Conservation (phyloP, 2,888 invertebrate genomes). For the Polydrusus pterygomalis region DNA sequence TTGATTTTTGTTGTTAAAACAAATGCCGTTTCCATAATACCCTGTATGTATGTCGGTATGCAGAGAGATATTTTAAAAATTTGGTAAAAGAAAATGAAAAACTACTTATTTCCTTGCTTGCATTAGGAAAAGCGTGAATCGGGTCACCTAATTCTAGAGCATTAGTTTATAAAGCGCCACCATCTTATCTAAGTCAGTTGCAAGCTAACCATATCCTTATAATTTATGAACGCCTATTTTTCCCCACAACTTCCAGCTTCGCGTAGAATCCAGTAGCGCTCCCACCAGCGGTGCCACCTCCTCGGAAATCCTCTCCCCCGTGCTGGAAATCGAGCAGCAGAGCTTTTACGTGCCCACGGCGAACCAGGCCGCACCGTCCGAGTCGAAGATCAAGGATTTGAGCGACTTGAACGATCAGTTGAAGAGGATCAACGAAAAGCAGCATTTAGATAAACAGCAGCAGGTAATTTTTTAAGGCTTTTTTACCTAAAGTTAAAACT, state of each 20-base stretch:
- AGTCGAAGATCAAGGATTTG: slow-evolving; percentile 72
- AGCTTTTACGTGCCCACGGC: slow-evolving; percentile 22
- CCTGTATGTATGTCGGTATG: too few relatives aligned
- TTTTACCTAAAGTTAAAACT: too few relatives aligned
- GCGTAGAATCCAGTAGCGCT: slow-evolving; percentile 61
- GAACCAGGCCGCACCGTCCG: slow-evolving; percentile 54
- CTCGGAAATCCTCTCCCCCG: slow-evolving; percentile 68
- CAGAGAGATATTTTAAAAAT: too few relatives aligned
- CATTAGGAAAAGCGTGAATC: too few relatives aligned
- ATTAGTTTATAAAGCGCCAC: not conserved
- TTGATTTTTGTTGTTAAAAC: too few relatives aligned
- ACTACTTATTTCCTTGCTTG: too few relatives aligned
- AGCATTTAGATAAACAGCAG: slow-evolving; percentile 37
- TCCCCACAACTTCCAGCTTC: slow-evolving; percentile 53
- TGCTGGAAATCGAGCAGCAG: slow-evolving; percentile 63
- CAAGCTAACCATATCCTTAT: not conserved
- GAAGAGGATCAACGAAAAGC: slow-evolving; percentile 74
- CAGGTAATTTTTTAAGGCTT: too few relatives aligned
- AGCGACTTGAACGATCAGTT: slow-evolving; percentile 78
- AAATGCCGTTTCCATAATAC: too few relatives aligned
- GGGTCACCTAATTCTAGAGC: too few relatives aligned
- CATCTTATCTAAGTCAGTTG: not conserved
- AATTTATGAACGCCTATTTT: not conserved
- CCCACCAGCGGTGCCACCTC: slow-evolving; percentile 66
- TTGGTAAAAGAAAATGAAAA: too few relatives aligned